Evolutionary conservation across 1,140 invertebrate species (phyloP), one percentile per base, ranked within the genome.

Genomic region (Protaetia brevitarsis): DNA sequence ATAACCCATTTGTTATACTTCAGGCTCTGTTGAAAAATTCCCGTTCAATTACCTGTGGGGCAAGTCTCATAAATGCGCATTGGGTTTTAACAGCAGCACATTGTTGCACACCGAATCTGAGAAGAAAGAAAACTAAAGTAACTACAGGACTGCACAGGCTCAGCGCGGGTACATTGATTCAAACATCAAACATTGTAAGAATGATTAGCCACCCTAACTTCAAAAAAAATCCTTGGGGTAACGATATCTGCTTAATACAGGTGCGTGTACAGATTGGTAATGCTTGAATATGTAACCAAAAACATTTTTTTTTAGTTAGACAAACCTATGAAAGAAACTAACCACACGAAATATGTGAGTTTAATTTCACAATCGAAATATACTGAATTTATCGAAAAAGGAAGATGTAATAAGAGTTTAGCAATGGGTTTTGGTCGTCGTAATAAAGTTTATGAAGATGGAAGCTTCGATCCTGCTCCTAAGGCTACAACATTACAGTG

Each of bases 401-500:
- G 16, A 13, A 19, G n/a, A 51, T 51, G 41, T 51, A 51, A 51
- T 51, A 23, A 23, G 19, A 51, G 41, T 51, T 23, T 51, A 1
- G 41, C 41, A 23, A 21, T 51, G 41, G 41, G 41, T 6, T 51
- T 51, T 51, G 41, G 41, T 51, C 26, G 26, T 51, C 41, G 41
- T 5, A 19, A 23, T 21, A 19, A 8, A 19, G 41, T 51, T 8
- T 23, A 16, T 21, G 41, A 51, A 51, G 26, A 51, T 19, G n/a
- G 16, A 19, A 21, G 19, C 5, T 1, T 7, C 21, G 16, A 16
- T 3, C 41, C 41, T 23, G 16, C 11, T 10, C 8, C 8, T 2
- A 8, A 51, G 10, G 26, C 7, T 51, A n/a, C 19, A 51, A 5
- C 26, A 4, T 23, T 51, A 23, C 41, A 51, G 16, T 51, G 41